Percentiles rank a stretch among this genome's conserved stretches.
Evolutionary conservation across 2,113 vertebrate species (phyloP).

Genomic region (Phaethornis superciliosus): DNA sequence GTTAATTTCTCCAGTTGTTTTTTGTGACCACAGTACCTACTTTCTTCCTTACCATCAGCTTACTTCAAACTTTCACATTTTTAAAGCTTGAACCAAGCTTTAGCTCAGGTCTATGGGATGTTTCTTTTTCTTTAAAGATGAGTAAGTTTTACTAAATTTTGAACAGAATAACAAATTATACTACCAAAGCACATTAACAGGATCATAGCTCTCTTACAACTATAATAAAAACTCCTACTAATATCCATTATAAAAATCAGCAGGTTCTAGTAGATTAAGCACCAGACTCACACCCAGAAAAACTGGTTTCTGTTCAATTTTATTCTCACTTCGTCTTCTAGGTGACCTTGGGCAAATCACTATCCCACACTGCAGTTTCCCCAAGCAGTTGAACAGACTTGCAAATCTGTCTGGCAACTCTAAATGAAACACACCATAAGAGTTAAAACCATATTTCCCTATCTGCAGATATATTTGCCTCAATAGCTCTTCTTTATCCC

Average conservation of each 20-base stretch:
- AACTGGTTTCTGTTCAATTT: not conserved
- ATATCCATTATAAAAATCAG: not conserved
- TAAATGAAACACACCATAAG: not conserved
- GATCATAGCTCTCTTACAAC: not conserved
- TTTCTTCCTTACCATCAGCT: not conserved
- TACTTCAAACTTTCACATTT: not conserved
- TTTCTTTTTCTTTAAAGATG: not conserved
- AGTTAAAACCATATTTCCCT: conserved; percentile 30
- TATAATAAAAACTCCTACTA: not conserved
- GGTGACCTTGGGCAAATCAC: conserved; percentile 47
- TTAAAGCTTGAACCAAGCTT: not conserved
- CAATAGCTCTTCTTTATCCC: conserved; percentile 29
- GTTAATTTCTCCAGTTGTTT: conserved; percentile 46
- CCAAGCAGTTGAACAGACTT: not conserved
- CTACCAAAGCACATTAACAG: not conserved
- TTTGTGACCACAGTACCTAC: not conserved
- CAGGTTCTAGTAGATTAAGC: not conserved
- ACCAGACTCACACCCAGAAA: not conserved
- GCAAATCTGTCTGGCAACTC: conserved; percentile 6
- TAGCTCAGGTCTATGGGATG: not conserved
- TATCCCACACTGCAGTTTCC: not conserved
- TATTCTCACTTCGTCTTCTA: not conserved
- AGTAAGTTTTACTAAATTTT: not conserved
- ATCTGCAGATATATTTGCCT: conserved; percentile 7
- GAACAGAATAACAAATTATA: not conserved